Percentiles rank a stretch among this genome's conserved stretches.
Conservation (phyloP, 1,140 invertebrate species). For the Eupristina koningsbergeri region DNA sequence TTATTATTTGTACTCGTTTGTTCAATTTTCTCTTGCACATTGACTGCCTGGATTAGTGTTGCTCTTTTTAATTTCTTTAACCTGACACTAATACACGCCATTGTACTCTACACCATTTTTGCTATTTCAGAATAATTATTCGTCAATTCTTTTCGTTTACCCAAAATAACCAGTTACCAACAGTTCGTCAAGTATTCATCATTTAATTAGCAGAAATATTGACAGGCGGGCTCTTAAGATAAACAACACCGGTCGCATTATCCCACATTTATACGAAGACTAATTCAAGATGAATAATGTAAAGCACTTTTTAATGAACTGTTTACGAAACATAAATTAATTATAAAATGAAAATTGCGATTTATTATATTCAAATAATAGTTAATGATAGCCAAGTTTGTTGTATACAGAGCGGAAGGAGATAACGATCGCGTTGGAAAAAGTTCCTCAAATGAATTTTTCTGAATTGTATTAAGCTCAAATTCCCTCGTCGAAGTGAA, state of each 20-base stretch:
- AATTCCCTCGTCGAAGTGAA: background rate
- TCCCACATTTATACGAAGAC: background rate
- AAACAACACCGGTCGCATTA: background rate
- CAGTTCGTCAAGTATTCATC: background rate
- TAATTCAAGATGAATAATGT: background rate
- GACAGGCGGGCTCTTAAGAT: background rate
- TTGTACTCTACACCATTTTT: background rate
- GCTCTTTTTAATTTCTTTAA: no score
- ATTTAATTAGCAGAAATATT: background rate
- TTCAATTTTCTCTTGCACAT: no score
- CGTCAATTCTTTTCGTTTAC: background rate
- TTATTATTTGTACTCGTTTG: no score
- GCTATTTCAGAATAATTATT: background rate
- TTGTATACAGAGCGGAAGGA: background rate
- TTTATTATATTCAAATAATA: slow-evolving; percentile 29
- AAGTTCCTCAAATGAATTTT: background rate
- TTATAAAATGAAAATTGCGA: background rate
- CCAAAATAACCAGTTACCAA: background rate
- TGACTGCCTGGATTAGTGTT: no score
- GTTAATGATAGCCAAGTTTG: background rate
- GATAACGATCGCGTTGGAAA: slow-evolving; percentile 29
- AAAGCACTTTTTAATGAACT: slow-evolving; percentile 4
- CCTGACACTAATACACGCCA: no score
- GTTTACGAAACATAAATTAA: slow-evolving; percentile 25
- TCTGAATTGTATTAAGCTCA: slow-evolving; percentile 1